phyloP scores from a whole-genome alignment of 2,797 vertebrate species.

The Spinus pinus region DNA sequence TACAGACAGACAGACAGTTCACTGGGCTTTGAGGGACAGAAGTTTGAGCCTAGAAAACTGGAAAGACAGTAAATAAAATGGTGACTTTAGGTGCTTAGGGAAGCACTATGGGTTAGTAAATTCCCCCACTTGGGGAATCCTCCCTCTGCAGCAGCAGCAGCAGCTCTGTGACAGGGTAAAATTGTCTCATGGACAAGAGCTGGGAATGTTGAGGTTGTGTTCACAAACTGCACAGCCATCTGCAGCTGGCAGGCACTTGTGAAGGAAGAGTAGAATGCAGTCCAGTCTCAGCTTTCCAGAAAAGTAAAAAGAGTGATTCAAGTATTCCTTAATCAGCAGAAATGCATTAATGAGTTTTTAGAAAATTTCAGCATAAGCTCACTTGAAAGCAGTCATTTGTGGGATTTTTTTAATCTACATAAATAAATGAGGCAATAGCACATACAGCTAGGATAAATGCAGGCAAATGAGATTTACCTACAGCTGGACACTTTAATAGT shows the following conservation, averaged over 20 bases:
- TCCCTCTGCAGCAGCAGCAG: not conserved
- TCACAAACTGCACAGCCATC: not conserved
- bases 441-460: not conserved
- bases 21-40: not conserved
- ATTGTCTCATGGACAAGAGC: accelerated
- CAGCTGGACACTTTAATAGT: not conserved
- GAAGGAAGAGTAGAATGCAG: not conserved
- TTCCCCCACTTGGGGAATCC: accelerated
- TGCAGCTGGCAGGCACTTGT: accelerated
- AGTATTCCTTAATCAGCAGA: not conserved
- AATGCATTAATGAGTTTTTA: not conserved
- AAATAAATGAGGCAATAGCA: not conserved
- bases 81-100: not conserved
- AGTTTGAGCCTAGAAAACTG: not conserved
- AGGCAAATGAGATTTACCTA: not conserved
- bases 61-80: not conserved
- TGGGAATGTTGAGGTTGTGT: not conserved
- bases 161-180: not conserved
- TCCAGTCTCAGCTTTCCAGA: not conserved
- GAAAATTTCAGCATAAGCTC: not conserved
- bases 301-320: not conserved
- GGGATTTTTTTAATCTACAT: too few species aligned
- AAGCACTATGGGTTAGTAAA: not conserved
- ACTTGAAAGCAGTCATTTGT: not conserved
- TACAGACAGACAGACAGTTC: not conserved